A percentile compares a stretch with the other conserved stretches of the same genome.
phyloP scores from a whole-genome alignment of 2,888 invertebrate genomes.

The Xestia xanthographa region DNA sequence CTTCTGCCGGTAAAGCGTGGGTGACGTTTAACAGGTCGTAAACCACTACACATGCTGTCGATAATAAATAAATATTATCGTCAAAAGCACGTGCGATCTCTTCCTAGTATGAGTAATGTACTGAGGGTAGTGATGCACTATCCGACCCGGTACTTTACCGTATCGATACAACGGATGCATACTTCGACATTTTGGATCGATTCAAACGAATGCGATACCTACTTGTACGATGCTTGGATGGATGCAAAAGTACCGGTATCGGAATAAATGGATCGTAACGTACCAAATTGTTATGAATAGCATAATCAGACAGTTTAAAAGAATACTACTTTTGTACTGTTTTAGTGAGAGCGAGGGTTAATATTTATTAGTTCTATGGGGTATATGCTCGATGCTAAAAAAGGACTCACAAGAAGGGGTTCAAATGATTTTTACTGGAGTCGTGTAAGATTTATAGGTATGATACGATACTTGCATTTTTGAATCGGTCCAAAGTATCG shows the following conservation, averaged over 20 bases:
- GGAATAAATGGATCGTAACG: neutral
- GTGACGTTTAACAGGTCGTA: constrained; percentile 63
- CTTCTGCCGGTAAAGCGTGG: constrained; percentile 47
- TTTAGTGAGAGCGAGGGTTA: too few species aligned
- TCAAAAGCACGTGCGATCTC: constrained; percentile 58
- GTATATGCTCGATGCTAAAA: too few species aligned
- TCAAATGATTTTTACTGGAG: too few species aligned
- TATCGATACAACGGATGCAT: neutral
- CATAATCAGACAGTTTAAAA: neutral
- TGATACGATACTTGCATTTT: neutral
- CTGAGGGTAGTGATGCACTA: constrained; percentile 13
- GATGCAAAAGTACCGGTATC: neutral
- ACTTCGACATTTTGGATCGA: neutral
- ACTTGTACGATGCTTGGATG: neutral
- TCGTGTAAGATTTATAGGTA: neutral
- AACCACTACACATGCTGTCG: constrained; percentile 58
- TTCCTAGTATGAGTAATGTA: constrained; percentile 66
- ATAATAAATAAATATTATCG: constrained; percentile 67
- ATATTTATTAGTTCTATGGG: too few species aligned
- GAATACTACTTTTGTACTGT: too few species aligned
- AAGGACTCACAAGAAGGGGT: neutral
- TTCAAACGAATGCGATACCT: neutral
- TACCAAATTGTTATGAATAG: neutral
- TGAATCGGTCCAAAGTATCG: neutral
- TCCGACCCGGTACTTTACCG: neutral